phyloP scores from a whole-genome alignment of 1,140 invertebrate genomes.

The Anthonomus grandis region DNA sequence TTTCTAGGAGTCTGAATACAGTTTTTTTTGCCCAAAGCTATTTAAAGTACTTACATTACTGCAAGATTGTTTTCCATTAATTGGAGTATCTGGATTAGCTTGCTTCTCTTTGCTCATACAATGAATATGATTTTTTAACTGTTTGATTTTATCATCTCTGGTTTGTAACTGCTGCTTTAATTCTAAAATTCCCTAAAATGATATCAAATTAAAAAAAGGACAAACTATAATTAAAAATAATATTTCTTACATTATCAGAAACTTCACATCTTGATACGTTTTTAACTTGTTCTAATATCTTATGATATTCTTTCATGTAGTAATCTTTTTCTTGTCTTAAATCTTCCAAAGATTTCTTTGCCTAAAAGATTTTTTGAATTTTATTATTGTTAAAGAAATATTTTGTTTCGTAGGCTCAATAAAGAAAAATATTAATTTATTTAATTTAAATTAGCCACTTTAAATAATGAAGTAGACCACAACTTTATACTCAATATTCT shows the following conservation, averaged over 20 bases:
- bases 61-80: constrained; percentile 26
- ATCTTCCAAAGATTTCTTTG: constrained; percentile 29
- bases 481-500: too few relatives aligned
- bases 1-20: too few relatives aligned
- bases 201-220: background rate
- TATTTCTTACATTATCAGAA: constrained; percentile 47
- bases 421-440: too few relatives aligned
- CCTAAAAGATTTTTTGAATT: too few relatives aligned
- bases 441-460: too few relatives aligned
- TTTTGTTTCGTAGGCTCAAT: too few relatives aligned
- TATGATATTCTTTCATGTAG: constrained; percentile 53
- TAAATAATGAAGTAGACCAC: too few relatives aligned
- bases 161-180: constrained; percentile 31
- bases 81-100: background rate
- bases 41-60: constrained; percentile 13
- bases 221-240: background rate
- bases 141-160: constrained; percentile 48
- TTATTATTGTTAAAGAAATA: too few relatives aligned
- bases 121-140: constrained; percentile 50
- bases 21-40: too few relatives aligned
- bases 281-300: constrained; percentile 47
- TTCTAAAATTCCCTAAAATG: constrained; percentile 11
- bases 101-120: constrained; percentile 49
- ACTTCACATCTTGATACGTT: constrained; percentile 33
- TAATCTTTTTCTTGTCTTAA: constrained; percentile 51